Base-by-base conservation (phyloP, 2,888 invertebrate genomes). In the Encarsia formosa region DNA sequence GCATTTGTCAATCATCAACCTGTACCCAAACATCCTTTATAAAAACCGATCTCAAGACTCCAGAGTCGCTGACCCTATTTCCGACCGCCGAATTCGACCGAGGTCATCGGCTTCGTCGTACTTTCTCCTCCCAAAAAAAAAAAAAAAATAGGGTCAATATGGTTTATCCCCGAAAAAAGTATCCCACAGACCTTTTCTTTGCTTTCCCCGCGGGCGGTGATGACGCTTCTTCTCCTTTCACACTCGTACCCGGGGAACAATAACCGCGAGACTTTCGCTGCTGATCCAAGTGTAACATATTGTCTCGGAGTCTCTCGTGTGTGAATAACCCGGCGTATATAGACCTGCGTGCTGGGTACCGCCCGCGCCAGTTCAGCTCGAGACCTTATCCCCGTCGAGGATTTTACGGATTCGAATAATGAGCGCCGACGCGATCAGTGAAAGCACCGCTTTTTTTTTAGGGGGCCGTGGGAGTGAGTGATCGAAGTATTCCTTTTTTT, bases 241-340 rank as follows among this genome's bases (percentile, higher is more conserved):
- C 4, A 35, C 16, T 35, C 22, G 23, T 39, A 23, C 16, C 68
- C 29, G 40, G 19, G 54, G 57, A 53, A 49, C 5, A 54, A 43
- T 32, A 53, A 16, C 42, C 40, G 51, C 48, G 44, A 49, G 63
- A 71, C 72, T 72, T 72, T 73, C 72, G 69, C 71, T 70, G 31
- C 34, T 44, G 45, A 52, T 56, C 49, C 59, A 54, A 71, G 73
- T 68, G 71, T 71, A 69, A 72, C 70, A 65, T 61, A 73, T 73
- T 71, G 72, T 72, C 70, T 65, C 60, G 59, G n/a, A 64, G 45
- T 52, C 26, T 39, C 38, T 29, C 60, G 63, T 63, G 66, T 68
- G 68, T 64, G 68, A 72, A 70, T 58, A 54, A 58, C 63, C 49
- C 19, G 43, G 65, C 65, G 65, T 72, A 72, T 72, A 70, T 66